A percentile compares a stretch with the other conserved stretches of the same genome.
Conservation (phyloP, 2,888 invertebrate species). For the Caenorhabditis drosophilae region DNA sequence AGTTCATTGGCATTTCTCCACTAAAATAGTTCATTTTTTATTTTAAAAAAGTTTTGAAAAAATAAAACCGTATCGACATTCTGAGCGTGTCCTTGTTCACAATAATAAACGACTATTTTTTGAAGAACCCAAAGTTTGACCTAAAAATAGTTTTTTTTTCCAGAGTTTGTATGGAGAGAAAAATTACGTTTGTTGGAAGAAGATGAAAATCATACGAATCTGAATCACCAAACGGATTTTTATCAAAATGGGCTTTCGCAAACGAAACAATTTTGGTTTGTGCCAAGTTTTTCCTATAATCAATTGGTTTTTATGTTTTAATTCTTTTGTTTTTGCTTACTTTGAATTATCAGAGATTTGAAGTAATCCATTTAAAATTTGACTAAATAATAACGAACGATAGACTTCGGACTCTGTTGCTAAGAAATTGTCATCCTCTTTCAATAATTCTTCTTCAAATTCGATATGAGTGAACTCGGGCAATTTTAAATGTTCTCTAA, state of each 20-base stretch:
- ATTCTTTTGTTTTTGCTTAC: too few relatives aligned
- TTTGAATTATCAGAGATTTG: not conserved
- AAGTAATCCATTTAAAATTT: not conserved
- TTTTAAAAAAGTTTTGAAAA: not conserved
- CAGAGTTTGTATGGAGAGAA: not conserved
- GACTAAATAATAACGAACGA: not conserved
- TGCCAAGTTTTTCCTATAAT: too few relatives aligned
- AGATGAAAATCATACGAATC: not conserved
- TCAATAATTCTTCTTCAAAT: slow-evolving; percentile 3
- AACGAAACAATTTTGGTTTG: too few relatives aligned
- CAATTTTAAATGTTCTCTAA: not conserved
- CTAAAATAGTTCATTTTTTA: not conserved
- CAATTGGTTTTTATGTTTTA: too few relatives aligned
- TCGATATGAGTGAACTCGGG: not conserved
- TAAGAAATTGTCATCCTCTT: not conserved
- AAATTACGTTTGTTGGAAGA: not conserved
- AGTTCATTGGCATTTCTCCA: not conserved
- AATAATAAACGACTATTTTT: not conserved
- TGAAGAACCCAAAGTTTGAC: slow-evolving; percentile 1
- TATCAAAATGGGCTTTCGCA: not conserved
- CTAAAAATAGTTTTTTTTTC: slow-evolving; percentile 1
- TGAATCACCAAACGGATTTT: not conserved
- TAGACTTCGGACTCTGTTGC: not conserved
- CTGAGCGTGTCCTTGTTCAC: not conserved
- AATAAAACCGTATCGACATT: not conserved